These are phyloP conservation scores for Halocaridina rubra DNA, from an alignment of 2,888 invertebrate genomes.

Conservation along the genomic window DNA sequence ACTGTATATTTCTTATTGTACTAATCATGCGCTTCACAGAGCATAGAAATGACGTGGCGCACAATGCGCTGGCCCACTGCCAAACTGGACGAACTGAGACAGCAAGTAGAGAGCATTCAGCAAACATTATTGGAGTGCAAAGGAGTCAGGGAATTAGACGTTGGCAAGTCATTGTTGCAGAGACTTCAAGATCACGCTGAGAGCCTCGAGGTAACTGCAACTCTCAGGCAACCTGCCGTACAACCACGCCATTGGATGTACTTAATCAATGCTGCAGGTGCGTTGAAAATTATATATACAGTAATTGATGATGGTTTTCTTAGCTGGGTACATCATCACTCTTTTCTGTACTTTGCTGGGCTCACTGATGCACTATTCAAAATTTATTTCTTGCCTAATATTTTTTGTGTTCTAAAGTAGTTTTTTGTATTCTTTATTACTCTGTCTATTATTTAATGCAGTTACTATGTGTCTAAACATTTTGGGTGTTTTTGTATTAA, in stretches of 20 bases:
- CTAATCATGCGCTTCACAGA: slow-evolving; percentile 12
- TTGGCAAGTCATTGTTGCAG: slow-evolving; percentile 14
- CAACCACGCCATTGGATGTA: slow-evolving; percentile 49
- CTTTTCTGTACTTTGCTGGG: no score
- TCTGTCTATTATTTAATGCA: no score
- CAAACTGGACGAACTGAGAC: slow-evolving; percentile 39
- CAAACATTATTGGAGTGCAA: neutral
- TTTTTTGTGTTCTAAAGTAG: no score
- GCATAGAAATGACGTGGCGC: slow-evolving; percentile 45
- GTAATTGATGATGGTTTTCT: no score
- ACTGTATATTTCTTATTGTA: neutral
- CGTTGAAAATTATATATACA: no score
- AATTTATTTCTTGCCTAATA: no score
- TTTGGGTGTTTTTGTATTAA: no score
- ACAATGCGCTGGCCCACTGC: slow-evolving; percentile 52
- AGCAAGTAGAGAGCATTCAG: slow-evolving; percentile 26
- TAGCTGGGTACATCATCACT: no score
- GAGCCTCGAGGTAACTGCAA: slow-evolving; percentile 48
- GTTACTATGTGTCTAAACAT: no score
- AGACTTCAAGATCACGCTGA: slow-evolving; percentile 30
- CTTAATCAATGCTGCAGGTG: slow-evolving; percentile 36
- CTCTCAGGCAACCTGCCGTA: slow-evolving; percentile 38
- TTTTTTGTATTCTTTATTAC: no score
- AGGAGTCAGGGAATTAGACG: slow-evolving; percentile 11
- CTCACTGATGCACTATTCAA: no score